Base-by-base conservation (phyloP, 2,113 vertebrate genomes). In the Ptychochromis oligacanthus region DNA sequence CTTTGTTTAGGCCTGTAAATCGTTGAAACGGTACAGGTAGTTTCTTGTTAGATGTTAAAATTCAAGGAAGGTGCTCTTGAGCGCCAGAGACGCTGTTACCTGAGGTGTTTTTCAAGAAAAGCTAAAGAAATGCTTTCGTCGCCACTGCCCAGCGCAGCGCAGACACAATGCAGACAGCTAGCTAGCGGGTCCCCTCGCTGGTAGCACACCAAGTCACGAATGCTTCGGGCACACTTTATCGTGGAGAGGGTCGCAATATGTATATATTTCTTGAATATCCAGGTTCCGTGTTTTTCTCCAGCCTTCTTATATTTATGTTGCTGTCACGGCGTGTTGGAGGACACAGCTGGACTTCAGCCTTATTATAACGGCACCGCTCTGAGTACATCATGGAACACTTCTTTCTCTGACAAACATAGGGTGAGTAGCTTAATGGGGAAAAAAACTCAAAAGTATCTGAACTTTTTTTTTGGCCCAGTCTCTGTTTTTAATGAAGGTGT, bases 181-280 rank as follows among this genome's bases (percentile, higher is more conserved):
- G 89, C 93, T 90, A 89, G 84, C 84, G 70, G 84, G 85, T 91
- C 82, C 79, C 80, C 76, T 54, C 5, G 34, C 74, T 38, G 90
- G 83, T 56, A 83, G 80, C 60, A 28, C 82, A 31, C 7, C 26
- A 7, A 76, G 10, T 5, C 43, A 87, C 92, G 59, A 86, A 95
- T 94, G 92, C 88, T 84, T 89, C 89, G 60, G 86, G 77, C 49
- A 67, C 75, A 81, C 58, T 75, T 60, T 5, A 31, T 46, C 80
- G 80, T 61, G 75, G 62, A 75, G 49, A 75, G 52, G n/a, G 38
- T 91, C 20, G 60, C 86, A 2, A 49, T 88, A 81, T 85, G 80
- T 80, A 84, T 24, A 18, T 64, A 93, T 59, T n/a, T 94, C 15
- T 12, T 90, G 2, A 57, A 20, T 55, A 28, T 93, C 26, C 84